Conservation (phyloP, 2,113 vertebrate genomes). For the Plecotus auritus region DNA sequence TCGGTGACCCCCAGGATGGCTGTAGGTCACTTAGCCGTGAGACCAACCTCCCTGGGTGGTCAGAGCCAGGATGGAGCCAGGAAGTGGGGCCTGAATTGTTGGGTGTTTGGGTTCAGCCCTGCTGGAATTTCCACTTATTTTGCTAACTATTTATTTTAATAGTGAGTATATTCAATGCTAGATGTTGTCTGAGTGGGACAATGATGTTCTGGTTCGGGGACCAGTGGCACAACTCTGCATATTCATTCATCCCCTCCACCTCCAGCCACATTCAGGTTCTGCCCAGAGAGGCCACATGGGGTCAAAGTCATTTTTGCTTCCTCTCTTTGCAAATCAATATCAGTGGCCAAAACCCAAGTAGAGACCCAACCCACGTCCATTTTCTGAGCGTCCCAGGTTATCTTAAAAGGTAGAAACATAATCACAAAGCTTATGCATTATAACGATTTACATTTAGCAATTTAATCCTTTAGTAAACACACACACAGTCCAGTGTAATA, state of each 20-base stretch:
- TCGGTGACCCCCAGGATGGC: not conserved
- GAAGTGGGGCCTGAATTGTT: not conserved
- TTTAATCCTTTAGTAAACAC: not conserved
- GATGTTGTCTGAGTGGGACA: not conserved
- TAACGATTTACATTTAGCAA: not conserved
- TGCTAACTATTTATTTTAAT: constrained; percentile 37
- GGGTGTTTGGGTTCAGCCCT: constrained; percentile 19
- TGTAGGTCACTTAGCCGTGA: not conserved
- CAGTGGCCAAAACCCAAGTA: not conserved
- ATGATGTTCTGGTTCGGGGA: not conserved
- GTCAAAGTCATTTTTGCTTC: not conserved
- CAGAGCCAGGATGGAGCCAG: constrained; percentile 27
- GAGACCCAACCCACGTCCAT: not conserved
- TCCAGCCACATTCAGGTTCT: not conserved
- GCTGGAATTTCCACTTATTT: constrained; percentile 59
- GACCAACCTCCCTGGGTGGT: not conserved
- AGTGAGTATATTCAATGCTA: not conserved
- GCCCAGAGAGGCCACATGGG: no score
- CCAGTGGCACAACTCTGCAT: not conserved
- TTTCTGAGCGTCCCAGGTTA: not conserved
- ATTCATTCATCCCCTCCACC: rapidly evolving
- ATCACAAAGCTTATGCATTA: not conserved
- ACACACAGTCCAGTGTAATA: not conserved
- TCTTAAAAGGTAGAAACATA: not conserved
- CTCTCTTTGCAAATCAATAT: not conserved